A percentile compares a stretch with the other conserved stretches of the same genome.
phyloP scores from a whole-genome alignment of 1,140 invertebrate species.

The Rhyacophila brunnea region DNA sequence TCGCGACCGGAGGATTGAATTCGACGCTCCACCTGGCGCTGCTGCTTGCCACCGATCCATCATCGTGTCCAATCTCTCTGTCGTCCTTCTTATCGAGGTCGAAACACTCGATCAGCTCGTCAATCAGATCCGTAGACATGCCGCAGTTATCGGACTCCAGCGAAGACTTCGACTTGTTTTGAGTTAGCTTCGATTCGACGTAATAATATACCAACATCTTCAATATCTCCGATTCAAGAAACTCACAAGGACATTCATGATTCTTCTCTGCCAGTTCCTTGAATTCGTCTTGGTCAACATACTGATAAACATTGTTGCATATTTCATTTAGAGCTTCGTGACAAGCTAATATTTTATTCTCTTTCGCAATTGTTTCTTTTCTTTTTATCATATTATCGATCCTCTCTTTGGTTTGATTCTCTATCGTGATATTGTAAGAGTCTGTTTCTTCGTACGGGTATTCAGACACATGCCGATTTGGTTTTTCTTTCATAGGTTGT shows the following conservation, averaged over 20 bases:
- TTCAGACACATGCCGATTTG: constrained; percentile 7
- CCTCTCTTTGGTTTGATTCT: background rate
- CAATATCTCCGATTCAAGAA: background rate
- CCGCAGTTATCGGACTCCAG: background rate
- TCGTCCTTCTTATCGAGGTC: background rate
- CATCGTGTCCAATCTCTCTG: background rate
- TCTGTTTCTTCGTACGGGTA: constrained; percentile 8
- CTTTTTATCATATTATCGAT: background rate
- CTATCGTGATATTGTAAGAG: background rate
- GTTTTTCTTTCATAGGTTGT: background rate
- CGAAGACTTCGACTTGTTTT: background rate
- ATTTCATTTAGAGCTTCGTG: background rate
- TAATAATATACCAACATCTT: background rate
- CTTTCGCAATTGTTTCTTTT: background rate
- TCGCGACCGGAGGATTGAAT: constrained; percentile 13
- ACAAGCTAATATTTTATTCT: background rate
- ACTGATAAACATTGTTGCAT: constrained; percentile 7
- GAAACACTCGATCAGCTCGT: background rate
- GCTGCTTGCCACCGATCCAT: background rate
- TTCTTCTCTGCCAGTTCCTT: background rate
- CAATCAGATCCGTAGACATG: background rate
- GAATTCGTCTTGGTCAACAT: background rate
- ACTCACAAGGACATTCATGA: constrained; percentile 8
- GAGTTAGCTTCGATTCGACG: too few relatives aligned
- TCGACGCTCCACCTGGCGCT: background rate